Evolutionary conservation across 2,888 invertebrate genomes (phyloP).

Genomic region (Deladenus siricidicola): DNA sequence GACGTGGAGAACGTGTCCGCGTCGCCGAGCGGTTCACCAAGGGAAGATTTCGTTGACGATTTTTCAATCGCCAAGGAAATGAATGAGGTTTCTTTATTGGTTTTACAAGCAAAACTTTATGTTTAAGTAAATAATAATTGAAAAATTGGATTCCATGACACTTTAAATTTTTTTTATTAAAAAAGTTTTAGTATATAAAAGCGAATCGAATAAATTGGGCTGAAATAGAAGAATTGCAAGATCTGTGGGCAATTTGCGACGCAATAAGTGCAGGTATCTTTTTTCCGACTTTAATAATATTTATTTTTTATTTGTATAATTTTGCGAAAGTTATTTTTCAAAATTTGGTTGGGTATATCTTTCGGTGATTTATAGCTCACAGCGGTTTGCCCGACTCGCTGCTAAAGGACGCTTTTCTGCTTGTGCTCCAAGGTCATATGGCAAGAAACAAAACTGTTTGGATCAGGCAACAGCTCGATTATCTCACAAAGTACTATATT

Average conservation of each 20-base stretch:
- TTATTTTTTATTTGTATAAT: no score
- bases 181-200: constrained; percentile 14
- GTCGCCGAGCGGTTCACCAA: neutral
- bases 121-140: neutral
- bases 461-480: constrained; percentile 7
- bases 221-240: constrained; percentile 5
- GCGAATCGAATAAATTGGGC: constrained; percentile 12
- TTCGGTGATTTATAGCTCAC: neutral
- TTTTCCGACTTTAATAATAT: no score
- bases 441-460: constrained; percentile 3
- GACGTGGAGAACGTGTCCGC: neutral
- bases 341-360: no score
- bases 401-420: constrained; percentile 13
- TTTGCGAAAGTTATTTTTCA: no score
- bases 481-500: constrained; percentile 3
- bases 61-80: constrained; percentile 10
- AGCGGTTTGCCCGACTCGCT: constrained; percentile 16
- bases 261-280: constrained; percentile 19
- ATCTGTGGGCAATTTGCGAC: constrained; percentile 19
- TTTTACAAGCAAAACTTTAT: neutral
- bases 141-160: neutral
- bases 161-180: no score
- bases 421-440: constrained; percentile 9
- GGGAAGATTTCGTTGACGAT: constrained; percentile 1
- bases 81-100: neutral